Base-by-base conservation (phyloP, 2,797 vertebrate genomes). In the Philypnodon macrostomus region DNA sequence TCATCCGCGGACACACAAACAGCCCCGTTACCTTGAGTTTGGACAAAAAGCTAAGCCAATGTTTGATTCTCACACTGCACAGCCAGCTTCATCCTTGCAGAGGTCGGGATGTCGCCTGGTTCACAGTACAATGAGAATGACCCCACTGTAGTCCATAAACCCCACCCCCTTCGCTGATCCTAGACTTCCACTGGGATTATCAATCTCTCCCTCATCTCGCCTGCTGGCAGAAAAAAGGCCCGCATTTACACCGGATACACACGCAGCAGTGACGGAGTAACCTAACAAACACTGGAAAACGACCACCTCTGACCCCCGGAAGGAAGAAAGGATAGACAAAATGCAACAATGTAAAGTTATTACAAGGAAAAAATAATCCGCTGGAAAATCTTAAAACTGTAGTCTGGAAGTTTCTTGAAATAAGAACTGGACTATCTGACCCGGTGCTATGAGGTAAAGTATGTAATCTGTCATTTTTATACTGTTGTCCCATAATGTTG, bases 81-180 rank as follows among this genome's bases (percentile, higher is more conserved):
- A 70, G 46, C 39, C 17, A 51, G 77, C 67, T 77, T 84, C 56
- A 81, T 73, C 68, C 82, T 59, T 38, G 19, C 73, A 73, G 66
- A 68, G 84, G 87, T 89, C 81, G 36, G 58, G 63, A 81, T 81
- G 86, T 87, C 88, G 35, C 62, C 45, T 63, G 54, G 78, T 90
- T 90, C 88, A 89, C 87, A 89, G 86, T 85, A 63, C 16, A 84
- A 77, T 55, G 53, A 54, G 55, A 81, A 67, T 45, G 75, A 84
- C 74, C 70, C 57, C 53, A 44, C 27, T 63, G 46, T 67, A 41
- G 55, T 65, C 53, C 51, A 32, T 63, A 39, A 30, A 48, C 12
- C 49, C 64, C 47, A 1, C 73, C 61, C 11, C 19, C 62, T 18
- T 17, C 21, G 4, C 38, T 40, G 21, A 40, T 5, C 19, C 62